phyloP scores from a whole-genome alignment of 1,140 invertebrate species.

The Lasioglossum baleicum region DNA sequence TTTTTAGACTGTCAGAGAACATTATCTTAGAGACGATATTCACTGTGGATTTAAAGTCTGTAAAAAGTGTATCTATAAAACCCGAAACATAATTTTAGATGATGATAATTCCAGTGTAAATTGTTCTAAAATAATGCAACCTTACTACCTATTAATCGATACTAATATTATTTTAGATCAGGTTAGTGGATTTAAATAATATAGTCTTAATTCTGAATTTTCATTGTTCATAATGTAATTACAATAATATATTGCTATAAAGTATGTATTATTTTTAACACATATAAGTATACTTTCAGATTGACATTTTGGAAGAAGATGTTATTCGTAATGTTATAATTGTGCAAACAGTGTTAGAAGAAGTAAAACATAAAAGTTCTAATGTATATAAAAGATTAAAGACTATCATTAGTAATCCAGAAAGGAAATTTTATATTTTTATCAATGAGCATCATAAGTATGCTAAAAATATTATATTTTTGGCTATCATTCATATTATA shows the following conservation, averaged over 20 bases:
- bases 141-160: slow-evolving; percentile 95
- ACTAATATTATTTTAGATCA: slow-evolving; percentile 96
- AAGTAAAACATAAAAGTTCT: slow-evolving; percentile 93
- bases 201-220: no score
- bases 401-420: slow-evolving; percentile 89
- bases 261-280: slow-evolving; percentile 77
- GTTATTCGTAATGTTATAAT: slow-evolving; percentile 93
- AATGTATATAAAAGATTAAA: slow-evolving; percentile 93
- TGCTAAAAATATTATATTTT: slow-evolving; percentile 6
- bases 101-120: slow-evolving; percentile 81
- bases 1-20: slow-evolving; percentile 87
- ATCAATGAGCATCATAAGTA: slow-evolving; percentile 94
- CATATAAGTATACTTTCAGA: no score
- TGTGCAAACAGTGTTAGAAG: slow-evolving; percentile 95
- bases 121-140: slow-evolving; percentile 82
- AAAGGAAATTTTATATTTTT: slow-evolving; percentile 94
- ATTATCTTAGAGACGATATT: slow-evolving; percentile 97
- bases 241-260: no score
- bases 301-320: slow-evolving; percentile 93
- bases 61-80: slow-evolving; percentile 83
- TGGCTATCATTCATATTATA: no score
- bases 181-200: no score
- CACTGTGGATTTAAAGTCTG: slow-evolving; percentile 93
- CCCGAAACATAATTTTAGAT: slow-evolving; percentile 82
- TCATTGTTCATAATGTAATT: no score